A percentile compares a stretch with the other conserved stretches of the same genome.
Evolutionary conservation across 2,797 vertebrate genomes (phyloP).

Genomic region (Chaetodon trifasciatus): DNA sequence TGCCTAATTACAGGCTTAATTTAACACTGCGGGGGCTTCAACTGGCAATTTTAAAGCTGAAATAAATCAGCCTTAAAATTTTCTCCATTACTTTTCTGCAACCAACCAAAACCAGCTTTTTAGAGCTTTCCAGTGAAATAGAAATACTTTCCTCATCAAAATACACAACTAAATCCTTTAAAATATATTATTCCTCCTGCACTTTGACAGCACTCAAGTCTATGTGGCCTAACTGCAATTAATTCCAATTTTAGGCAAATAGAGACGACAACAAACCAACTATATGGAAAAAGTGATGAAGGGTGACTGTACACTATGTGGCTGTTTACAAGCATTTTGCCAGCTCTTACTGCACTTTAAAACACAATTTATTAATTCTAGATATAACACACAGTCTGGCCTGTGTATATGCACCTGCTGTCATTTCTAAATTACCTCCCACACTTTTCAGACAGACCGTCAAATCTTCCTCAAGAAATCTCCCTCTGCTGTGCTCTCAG

Average conservation of each 20-base stretch:
- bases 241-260: not conserved
- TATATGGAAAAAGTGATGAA: not conserved
- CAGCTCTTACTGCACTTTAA: conserved; percentile 7
- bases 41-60: not conserved
- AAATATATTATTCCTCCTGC: not conserved
- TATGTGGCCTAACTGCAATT: not conserved
- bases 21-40: not conserved
- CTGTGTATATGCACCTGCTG: not conserved
- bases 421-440: not conserved
- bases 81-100: not conserved
- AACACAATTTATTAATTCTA: not conserved
- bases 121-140: not conserved
- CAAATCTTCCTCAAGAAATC: not conserved
- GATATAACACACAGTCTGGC: not conserved
- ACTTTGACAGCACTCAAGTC: not conserved
- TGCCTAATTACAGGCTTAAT: not conserved
- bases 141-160: not conserved
- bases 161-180: not conserved
- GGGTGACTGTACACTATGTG: not conserved
- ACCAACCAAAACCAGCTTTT: not conserved
- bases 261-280: not conserved
- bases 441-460: conserved; percentile 8
- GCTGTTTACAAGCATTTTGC: not conserved
- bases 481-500: not conserved
- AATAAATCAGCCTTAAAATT: not conserved